Conservation (phyloP, 2,797 vertebrate species). For the Glossophaga mutica region DNA sequence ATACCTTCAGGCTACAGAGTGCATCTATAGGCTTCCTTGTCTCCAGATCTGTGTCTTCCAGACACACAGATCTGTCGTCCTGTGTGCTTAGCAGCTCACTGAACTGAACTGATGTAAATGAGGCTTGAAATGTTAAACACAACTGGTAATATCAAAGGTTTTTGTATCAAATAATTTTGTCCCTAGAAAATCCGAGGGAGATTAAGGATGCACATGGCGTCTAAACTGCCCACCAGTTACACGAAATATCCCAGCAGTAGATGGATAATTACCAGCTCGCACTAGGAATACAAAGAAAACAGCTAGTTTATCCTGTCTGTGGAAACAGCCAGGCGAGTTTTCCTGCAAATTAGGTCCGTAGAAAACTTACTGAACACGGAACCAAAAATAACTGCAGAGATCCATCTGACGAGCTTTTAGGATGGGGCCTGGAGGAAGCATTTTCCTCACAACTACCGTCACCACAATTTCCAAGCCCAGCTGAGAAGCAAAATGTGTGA, state of each 20-base stretch:
- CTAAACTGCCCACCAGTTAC: constrained; percentile 71
- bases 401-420: constrained; percentile 58
- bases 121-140: constrained; percentile 84
- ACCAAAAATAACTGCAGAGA: constrained; percentile 50
- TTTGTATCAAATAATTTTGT: constrained; percentile 81
- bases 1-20: constrained; percentile 64
- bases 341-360: background rate
- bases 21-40: constrained; percentile 57
- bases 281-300: constrained; percentile 62
- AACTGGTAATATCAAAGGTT: constrained; percentile 82
- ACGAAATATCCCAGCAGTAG: constrained; percentile 66
- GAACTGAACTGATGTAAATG: constrained; percentile 79
- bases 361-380: constrained; percentile 41
- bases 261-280: constrained; percentile 57
- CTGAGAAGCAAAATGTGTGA: constrained; percentile 53
- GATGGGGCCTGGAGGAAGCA: constrained; percentile 26
- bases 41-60: background rate
- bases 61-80: constrained; percentile 13
- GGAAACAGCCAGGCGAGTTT: constrained; percentile 47
- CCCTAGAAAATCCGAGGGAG: constrained; percentile 77
- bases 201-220: constrained; percentile 73
- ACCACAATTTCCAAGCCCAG: constrained; percentile 56
- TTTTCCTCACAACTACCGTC: constrained; percentile 52
- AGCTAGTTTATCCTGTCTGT: constrained; percentile 24
- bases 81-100: constrained; percentile 73